Conservation (phyloP, 2,797 vertebrate species). For the Clamator glandarius region DNA sequence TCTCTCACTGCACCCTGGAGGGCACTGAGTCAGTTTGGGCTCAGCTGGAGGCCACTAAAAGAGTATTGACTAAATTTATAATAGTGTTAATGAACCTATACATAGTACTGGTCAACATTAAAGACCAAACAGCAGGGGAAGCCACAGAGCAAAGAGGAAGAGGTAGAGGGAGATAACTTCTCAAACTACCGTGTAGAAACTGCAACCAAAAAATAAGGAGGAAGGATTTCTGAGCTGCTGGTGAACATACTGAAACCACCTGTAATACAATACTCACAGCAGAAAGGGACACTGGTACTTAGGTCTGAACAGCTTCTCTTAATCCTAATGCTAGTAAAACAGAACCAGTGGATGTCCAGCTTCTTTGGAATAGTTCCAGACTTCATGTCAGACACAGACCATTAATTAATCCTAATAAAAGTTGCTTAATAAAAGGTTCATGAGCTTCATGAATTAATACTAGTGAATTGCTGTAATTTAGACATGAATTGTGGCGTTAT, state of each 20-base stretch:
- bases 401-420: not conserved
- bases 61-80: conserved; percentile 61
- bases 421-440: not conserved
- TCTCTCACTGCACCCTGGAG: conserved; percentile 53
- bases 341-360: not conserved
- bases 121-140: conserved; percentile 31
- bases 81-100: conserved; percentile 53
- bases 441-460: not conserved
- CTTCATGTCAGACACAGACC: not conserved
- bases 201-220: not conserved
- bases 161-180: not conserved
- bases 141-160: not conserved
- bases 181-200: not conserved
- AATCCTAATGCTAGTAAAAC: not conserved
- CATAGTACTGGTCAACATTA: conserved; percentile 41
- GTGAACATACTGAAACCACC: not conserved
- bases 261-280: not conserved
- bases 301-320: not conserved
- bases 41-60: conserved; percentile 61
- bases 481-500: not conserved
- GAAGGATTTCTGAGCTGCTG: not conserved
- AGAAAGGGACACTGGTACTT: not conserved
- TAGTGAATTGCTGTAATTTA: not conserved
- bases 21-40: conserved; percentile 50
- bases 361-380: not conserved